These are phyloP conservation scores for Cebidichthys violaceus DNA, from an alignment of 2,113 vertebrate genomes.

Conservation along the genomic window DNA sequence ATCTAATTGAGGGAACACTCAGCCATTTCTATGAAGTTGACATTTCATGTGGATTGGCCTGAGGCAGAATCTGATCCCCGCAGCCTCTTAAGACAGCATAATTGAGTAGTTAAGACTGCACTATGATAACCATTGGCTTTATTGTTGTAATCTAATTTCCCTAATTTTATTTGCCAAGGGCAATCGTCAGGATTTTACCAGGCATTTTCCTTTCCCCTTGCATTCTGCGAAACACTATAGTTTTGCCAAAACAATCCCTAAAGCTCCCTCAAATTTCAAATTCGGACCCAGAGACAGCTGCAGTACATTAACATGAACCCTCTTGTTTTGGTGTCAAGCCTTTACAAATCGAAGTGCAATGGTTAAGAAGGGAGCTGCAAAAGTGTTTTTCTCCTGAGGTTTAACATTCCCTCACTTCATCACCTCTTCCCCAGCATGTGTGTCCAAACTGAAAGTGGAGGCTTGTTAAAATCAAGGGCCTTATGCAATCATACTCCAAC, in stretches of 20 bases:
- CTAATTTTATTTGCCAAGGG: slow-evolving; percentile 64
- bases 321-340: slow-evolving; percentile 39
- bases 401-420: slow-evolving; percentile 54
- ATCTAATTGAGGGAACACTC: slow-evolving; percentile 36
- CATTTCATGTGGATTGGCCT: slow-evolving; percentile 42
- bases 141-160: slow-evolving; percentile 70
- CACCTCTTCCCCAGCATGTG: slow-evolving; percentile 13
- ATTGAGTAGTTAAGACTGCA: slow-evolving; percentile 62
- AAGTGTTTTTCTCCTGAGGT: slow-evolving; percentile 46
- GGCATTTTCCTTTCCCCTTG: slow-evolving; percentile 34
- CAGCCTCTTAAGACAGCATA: slow-evolving; percentile 44
- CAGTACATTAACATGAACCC: slow-evolving; percentile 19
- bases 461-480: slow-evolving; percentile 68
- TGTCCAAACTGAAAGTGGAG: slow-evolving; percentile 57
- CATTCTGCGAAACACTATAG: slow-evolving; percentile 9
- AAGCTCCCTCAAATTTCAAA: slow-evolving; percentile 33
- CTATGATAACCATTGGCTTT: slow-evolving; percentile 49
- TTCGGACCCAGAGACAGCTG: slow-evolving; percentile 4
- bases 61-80: slow-evolving; percentile 40
- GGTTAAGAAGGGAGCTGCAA: slow-evolving; percentile 26
- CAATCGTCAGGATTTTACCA: slow-evolving; percentile 17
- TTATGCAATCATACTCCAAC: slow-evolving; percentile 77
- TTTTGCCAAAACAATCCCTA: slow-evolving; percentile 30
- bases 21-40: slow-evolving; percentile 41
- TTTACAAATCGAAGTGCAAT: slow-evolving; percentile 13